Percentiles rank a stretch among this genome's conserved stretches.
Conservation (phyloP, 2,113 vertebrate species). For the Vidua chalybeata region DNA sequence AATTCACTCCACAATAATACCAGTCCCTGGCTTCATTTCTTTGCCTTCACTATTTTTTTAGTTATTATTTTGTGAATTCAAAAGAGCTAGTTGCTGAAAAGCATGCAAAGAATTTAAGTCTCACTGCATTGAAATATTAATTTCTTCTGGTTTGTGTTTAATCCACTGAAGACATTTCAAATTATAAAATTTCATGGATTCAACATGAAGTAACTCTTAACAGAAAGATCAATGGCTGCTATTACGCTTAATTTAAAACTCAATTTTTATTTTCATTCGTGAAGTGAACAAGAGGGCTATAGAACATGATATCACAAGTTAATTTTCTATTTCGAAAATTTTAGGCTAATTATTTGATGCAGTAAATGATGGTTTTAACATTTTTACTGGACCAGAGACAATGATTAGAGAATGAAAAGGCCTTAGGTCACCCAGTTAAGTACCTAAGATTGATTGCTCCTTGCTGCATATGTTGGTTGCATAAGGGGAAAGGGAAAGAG, state of each 20-base stretch:
- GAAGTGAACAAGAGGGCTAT: not conserved
- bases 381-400: not conserved
- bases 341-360: not conserved
- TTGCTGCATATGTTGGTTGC: not conserved
- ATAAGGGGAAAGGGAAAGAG: not conserved
- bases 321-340: not conserved
- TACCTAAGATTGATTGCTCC: not conserved
- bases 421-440: not conserved
- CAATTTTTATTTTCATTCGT: not conserved
- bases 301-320: not conserved
- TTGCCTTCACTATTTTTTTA: not conserved
- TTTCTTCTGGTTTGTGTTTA: not conserved
- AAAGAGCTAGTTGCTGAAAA: not conserved
- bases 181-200: not conserved
- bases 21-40: not conserved
- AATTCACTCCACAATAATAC: not conserved
- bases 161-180: not conserved
- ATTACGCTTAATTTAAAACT: not conserved
- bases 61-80: not conserved
- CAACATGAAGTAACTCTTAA: not conserved
- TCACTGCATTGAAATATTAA: not conserved
- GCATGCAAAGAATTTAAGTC: not conserved
- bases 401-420: not conserved
- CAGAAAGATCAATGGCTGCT: not conserved
- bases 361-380: not conserved